Evolutionary conservation across 2,888 invertebrate genomes (phyloP), one percentile per base, ranked within the genome.

Genomic region (Monoplex corrugatus): DNA sequence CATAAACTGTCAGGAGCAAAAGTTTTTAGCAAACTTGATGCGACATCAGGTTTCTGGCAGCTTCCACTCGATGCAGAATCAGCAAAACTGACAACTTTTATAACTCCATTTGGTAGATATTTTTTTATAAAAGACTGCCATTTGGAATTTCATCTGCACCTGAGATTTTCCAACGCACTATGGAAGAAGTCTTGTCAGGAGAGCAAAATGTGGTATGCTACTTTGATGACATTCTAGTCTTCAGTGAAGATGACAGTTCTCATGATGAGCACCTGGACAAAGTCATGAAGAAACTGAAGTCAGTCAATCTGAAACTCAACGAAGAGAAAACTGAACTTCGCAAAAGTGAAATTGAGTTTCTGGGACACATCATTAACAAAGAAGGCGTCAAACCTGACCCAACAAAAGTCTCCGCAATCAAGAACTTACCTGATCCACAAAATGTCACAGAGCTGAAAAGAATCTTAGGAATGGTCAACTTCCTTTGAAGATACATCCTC

Each of bases 391-490:
- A 44, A 23, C 86, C 86, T 23, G 88, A 90, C 72, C 78, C 89
- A 50, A 88, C 89, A 19, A 92, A 90, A 43, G 87, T 91, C 19
- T 35, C 87, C 72, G 92, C 92, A 6, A 91, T 93, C 1, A 43
- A 32, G 19, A 32, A 90, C 23, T 88, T 91, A 35, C 78, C 86
- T 63, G 82, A 75, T 10, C 93, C 92, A n/a, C 75, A 80, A 28
- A 90, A 92, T 63, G 89, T 90, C 8, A 89, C 80, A 19, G 91
- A 92, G 80, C 78, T 93, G 45, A 82, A 90, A 82, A 63, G 89
- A 32, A 40, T 91, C 13, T 35, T 92, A 13, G 92, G 92, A 16
- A 92, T 93, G 91, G 80, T 92, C 16, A 92, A 93, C 80, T 92
- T 92, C 63, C 89, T 93, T 13, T 90, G 91, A 3, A 90, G 87